Percentiles rank a stretch among this genome's conserved stretches.
phyloP scores from a whole-genome alignment of 2,113 vertebrate genomes.

The Thomomys bottae region DNA sequence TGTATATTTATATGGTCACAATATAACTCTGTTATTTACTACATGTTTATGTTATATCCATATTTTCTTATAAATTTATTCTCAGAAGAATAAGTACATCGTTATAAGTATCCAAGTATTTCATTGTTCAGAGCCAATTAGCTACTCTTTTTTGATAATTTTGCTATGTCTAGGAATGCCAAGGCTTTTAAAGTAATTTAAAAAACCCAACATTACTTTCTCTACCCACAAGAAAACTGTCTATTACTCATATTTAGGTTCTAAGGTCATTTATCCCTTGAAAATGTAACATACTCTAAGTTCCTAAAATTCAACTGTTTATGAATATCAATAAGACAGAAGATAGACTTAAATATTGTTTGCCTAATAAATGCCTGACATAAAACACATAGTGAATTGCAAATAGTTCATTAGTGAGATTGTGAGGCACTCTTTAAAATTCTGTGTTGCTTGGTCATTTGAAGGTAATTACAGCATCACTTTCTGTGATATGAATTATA shows the following conservation, averaged over 20 bases:
- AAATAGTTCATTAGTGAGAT: constrained; percentile 69
- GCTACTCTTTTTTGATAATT: neutral
- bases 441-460: constrained; percentile 80
- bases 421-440: constrained; percentile 66
- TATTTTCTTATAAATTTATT: neutral
- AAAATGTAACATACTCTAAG: neutral
- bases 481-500: constrained; percentile 83
- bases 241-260: neutral
- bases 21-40: neutral
- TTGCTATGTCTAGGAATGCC: neutral
- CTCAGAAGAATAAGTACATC: neutral
- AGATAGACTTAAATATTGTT: constrained; percentile 65
- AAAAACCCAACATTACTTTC: neutral
- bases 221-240: neutral
- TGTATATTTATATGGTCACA: neutral
- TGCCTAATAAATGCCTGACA: constrained; percentile 59
- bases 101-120: neutral
- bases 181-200: neutral
- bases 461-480: constrained; percentile 83
- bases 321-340: constrained; percentile 46
- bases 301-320: neutral
- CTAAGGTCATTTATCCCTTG: neutral
- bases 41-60: neutral
- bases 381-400: constrained; percentile 69
- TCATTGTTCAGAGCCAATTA: neutral